Percentiles rank a stretch among this genome's conserved stretches.
Conservation (phyloP, 2,113 vertebrate genomes). For the Sinocyclocheilus anophthalmus region DNA sequence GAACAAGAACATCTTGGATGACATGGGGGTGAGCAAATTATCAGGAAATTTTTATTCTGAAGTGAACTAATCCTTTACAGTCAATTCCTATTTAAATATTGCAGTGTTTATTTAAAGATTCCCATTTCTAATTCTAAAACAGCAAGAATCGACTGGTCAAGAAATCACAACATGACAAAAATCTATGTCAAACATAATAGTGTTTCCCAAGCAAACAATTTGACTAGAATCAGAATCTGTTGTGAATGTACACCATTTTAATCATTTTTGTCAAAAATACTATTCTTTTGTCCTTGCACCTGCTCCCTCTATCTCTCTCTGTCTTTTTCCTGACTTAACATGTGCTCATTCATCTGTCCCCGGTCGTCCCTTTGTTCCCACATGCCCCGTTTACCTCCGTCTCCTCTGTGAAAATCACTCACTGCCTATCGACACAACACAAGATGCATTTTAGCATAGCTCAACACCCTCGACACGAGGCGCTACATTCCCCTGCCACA, state of each 20-base stretch:
- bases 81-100: no score
- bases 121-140: background rate
- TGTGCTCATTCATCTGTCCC: slow-evolving; percentile 12
- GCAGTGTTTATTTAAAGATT: background rate
- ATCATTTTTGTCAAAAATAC: background rate
- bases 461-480: slow-evolving; percentile 1
- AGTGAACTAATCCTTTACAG: background rate
- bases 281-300: slow-evolving; percentile 26
- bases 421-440: slow-evolving; percentile 14
- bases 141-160: background rate
- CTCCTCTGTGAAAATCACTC: background rate
- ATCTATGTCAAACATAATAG: background rate
- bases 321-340: slow-evolving; percentile 18
- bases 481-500: background rate
- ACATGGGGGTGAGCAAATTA: no score
- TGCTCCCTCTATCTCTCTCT: slow-evolving; percentile 38
- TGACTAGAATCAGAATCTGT: background rate
- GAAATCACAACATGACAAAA: background rate
- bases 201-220: background rate
- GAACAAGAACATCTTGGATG: no score
- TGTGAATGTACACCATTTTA: background rate
- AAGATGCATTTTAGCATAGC: slow-evolving; percentile 30
- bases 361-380: background rate
- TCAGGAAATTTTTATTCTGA: no score
- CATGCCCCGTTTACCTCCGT: slow-evolving; percentile 9